phyloP scores from a whole-genome alignment of 2,888 invertebrate species.

The Rhagonycha fulva region DNA sequence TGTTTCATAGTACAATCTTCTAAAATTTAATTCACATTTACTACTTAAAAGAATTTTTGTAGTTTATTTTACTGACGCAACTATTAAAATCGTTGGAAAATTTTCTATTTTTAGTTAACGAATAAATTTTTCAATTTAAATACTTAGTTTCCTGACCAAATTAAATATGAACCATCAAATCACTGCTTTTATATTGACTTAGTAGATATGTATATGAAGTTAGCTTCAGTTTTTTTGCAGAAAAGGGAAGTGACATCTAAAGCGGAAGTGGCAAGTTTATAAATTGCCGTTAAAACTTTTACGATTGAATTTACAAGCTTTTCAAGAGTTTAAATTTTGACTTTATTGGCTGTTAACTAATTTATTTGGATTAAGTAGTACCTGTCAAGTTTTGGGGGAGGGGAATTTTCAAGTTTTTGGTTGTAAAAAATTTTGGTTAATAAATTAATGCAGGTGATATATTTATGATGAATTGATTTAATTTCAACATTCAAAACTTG shows the following conservation, averaged over 20 bases:
- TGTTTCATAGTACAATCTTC: background rate
- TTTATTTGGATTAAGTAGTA: background rate
- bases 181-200: background rate
- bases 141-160: no score
- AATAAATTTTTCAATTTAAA: no score
- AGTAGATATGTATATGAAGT: background rate
- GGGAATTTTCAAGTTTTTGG: background rate
- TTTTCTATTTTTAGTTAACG: no score
- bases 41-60: no score
- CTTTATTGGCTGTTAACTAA: background rate
- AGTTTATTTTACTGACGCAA: no score
- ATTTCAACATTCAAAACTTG: conserved; percentile 9
- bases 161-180: background rate
- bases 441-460: background rate
- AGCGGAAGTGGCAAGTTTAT: background rate
- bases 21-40: no score
- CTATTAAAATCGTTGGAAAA: no score
- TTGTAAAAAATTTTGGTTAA: background rate
- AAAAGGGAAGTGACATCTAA: background rate
- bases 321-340: background rate
- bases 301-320: background rate
- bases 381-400: background rate
- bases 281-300: background rate
- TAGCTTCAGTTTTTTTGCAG: background rate
- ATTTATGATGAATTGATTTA: conserved; percentile 11